These are phyloP conservation scores for Pachyramphus minor DNA, from an alignment of 2,113 vertebrate genomes.

Conservation along the genomic window DNA sequence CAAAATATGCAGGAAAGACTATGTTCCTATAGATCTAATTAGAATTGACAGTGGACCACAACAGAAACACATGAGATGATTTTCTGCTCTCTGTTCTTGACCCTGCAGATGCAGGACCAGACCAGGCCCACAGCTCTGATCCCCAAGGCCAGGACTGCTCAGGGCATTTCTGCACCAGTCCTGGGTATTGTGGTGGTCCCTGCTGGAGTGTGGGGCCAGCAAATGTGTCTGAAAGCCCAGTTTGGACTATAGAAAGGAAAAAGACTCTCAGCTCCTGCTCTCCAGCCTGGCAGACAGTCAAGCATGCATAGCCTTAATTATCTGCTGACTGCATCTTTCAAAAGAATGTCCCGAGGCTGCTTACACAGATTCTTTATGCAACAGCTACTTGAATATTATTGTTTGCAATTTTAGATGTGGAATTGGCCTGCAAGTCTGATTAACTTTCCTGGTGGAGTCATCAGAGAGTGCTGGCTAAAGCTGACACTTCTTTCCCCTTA, in stretches of 20 bases:
- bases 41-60: background rate
- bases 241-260: background rate
- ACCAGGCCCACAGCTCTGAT: background rate
- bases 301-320: slow-evolving; percentile 17
- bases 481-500: background rate
- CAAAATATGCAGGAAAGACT: background rate
- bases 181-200: accelerated
- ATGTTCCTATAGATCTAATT: background rate
- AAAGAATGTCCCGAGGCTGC: slow-evolving; percentile 14
- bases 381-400: slow-evolving; percentile 25
- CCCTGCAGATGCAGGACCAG: background rate
- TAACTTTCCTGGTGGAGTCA: slow-evolving; percentile 31
- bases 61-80: background rate
- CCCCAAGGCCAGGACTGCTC: background rate
- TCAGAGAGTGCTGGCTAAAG: background rate
- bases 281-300: slow-evolving; percentile 40
- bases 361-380: slow-evolving; percentile 16
- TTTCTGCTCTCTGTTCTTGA: background rate
- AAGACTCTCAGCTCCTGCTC: background rate
- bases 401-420: background rate
- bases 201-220: background rate
- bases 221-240: background rate
- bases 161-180: background rate
- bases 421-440: slow-evolving; percentile 25
- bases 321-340: slow-evolving; percentile 39